Percentiles rank a stretch among this genome's conserved stretches.
Evolutionary conservation across 2,888 invertebrate genomes (phyloP).

Genomic region (Lacanobia wlatinum): DNA sequence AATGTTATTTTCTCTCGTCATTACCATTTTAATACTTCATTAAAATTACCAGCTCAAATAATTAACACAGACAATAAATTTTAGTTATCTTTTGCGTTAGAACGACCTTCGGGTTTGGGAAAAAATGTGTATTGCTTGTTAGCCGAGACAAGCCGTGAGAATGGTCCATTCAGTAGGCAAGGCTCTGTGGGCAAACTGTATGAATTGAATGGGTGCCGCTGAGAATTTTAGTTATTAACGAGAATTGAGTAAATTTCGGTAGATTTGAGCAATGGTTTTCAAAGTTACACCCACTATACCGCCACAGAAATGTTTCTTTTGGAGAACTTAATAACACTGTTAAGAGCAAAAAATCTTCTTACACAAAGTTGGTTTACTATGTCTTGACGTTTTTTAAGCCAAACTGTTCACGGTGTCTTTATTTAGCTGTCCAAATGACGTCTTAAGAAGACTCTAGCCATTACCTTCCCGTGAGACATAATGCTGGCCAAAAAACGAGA

Average conservation of each 20-base stretch:
- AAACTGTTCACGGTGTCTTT: too few relatives aligned
- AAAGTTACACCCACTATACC: background rate
- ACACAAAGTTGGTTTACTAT: too few relatives aligned
- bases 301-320: background rate
- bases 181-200: conserved; percentile 22
- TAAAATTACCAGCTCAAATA: conserved; percentile 14
- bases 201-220: background rate
- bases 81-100: conserved; percentile 24
- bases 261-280: conserved; percentile 9
- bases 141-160: conserved; percentile 46
- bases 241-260: background rate
- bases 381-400: too few relatives aligned
- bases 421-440: too few relatives aligned
- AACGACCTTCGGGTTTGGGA: conserved; percentile 43
- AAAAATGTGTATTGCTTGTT: conserved; percentile 50
- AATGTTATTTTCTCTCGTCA: background rate
- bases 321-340: background rate
- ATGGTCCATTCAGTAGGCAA: conserved; percentile 44
- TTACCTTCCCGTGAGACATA: too few relatives aligned
- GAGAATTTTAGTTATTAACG: conserved; percentile 18
- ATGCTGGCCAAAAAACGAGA: too few relatives aligned
- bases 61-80: conserved; percentile 18
- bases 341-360: background rate
- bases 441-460: too few relatives aligned
- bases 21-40: background rate